A percentile compares a stretch with the other conserved stretches of the same genome.
phyloP scores from a whole-genome alignment of 2,888 invertebrate genomes.

The Lamellibrachia columna region DNA sequence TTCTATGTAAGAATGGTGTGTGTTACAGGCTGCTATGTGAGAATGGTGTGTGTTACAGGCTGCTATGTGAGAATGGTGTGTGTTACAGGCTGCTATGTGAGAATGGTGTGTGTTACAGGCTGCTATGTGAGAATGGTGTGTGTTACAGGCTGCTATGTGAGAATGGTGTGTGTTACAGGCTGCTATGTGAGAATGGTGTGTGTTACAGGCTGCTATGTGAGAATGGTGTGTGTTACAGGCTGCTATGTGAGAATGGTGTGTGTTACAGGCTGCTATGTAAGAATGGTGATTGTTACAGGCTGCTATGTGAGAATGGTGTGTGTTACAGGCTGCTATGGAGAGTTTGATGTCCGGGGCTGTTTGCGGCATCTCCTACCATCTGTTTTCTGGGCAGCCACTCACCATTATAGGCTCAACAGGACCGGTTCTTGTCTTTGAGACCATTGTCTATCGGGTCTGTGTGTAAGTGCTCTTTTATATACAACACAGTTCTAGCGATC shows the following conservation, averaged over 20 bases:
- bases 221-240: too few species aligned
- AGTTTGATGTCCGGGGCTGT: conserved; percentile 65
- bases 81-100: too few species aligned
- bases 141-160: background rate
- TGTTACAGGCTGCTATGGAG: conserved; percentile 61
- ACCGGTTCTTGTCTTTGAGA: conserved; percentile 66
- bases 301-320: background rate
- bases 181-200: too few species aligned
- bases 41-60: too few species aligned
- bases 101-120: too few species aligned
- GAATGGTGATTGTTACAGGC: background rate
- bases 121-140: too few species aligned
- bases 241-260: too few species aligned
- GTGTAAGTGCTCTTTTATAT: conserved; percentile 34
- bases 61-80: too few species aligned
- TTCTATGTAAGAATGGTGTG: too few species aligned
- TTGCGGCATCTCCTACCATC: conserved; percentile 54
- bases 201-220: too few species aligned
- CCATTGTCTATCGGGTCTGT: conserved; percentile 54
- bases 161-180: background rate
- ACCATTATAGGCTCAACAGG: conserved; percentile 63
- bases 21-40: too few species aligned
- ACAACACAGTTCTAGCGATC: background rate
- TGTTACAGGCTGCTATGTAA: too few species aligned
- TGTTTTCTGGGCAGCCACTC: conserved; percentile 65